Conservation (phyloP, 2,797 vertebrate genomes). For the Chloroceryle amazona region DNA sequence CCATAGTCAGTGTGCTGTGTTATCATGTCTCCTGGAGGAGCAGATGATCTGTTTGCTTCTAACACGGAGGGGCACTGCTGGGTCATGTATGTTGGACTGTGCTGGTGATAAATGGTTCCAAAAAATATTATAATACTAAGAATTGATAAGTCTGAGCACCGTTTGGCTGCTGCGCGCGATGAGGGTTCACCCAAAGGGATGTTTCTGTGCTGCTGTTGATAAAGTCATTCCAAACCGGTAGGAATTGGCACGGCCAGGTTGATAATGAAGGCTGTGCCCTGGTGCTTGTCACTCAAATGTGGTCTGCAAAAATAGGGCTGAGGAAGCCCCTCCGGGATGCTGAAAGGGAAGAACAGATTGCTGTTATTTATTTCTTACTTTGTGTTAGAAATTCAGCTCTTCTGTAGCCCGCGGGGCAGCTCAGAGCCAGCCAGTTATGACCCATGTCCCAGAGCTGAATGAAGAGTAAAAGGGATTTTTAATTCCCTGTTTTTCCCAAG, state of each 20-base stretch:
- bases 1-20: fast-evolving
- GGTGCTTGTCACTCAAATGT: neutral
- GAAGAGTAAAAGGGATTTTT: neutral
- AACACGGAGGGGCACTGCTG: neutral
- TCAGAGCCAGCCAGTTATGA: neutral
- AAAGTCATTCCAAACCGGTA: neutral
- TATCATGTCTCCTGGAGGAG: fast-evolving
- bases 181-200: neutral
- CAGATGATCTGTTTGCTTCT: neutral
- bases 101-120: neutral
- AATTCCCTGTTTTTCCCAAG: neutral
- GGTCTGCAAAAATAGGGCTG: neutral
- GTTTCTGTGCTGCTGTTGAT: neutral
- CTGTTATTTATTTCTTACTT: neutral
- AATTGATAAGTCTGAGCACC: neutral
- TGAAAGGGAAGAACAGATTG: neutral
- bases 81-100: neutral
- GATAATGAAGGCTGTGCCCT: neutral
- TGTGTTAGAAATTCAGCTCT: neutral
- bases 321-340: neutral
- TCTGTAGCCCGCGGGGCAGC: neutral
- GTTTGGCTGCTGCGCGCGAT: neutral
- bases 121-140: fast-evolving
- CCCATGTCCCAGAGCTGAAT: neutral
- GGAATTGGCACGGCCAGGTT: neutral